phyloP scores from a whole-genome alignment of 2,797 vertebrate genomes.

The Malurus splendens region DNA sequence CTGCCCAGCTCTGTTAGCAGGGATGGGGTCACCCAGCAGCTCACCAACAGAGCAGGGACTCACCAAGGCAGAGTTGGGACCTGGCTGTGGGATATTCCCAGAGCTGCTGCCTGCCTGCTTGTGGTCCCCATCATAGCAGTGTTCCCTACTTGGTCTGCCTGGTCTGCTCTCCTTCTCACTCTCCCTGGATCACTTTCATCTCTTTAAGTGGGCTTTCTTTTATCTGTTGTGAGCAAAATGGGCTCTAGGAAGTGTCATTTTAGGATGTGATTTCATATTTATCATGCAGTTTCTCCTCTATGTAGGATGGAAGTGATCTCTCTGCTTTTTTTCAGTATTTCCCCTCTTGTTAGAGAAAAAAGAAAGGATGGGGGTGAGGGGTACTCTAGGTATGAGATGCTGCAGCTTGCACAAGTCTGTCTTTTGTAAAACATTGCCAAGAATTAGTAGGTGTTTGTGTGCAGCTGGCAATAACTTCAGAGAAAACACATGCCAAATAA shows the following conservation, averaged over 20 bases:
- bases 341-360: background rate
- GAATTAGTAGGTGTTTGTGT: background rate
- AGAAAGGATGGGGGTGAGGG: background rate
- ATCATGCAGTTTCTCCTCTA: background rate
- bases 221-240: background rate
- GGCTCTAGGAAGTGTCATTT: background rate
- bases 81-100: rapidly evolving
- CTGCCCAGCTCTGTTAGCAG: rapidly evolving
- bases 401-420: background rate
- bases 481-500: background rate
- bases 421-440: background rate
- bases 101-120: background rate
- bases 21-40: rapidly evolving
- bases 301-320: background rate
- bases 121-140: rapidly evolving
- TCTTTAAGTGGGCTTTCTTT: background rate
- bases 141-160: background rate
- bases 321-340: background rate
- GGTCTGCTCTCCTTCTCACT: background rate
- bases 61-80: rapidly evolving
- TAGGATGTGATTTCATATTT: background rate
- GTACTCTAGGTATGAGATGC: background rate
- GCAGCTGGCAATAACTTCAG: background rate
- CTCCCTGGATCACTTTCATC: background rate
- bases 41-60: background rate